Evolutionary conservation across 2,113 vertebrate genomes (phyloP), one percentile per base, ranked within the genome.

Genomic region (Paralichthys olivaceus): DNA sequence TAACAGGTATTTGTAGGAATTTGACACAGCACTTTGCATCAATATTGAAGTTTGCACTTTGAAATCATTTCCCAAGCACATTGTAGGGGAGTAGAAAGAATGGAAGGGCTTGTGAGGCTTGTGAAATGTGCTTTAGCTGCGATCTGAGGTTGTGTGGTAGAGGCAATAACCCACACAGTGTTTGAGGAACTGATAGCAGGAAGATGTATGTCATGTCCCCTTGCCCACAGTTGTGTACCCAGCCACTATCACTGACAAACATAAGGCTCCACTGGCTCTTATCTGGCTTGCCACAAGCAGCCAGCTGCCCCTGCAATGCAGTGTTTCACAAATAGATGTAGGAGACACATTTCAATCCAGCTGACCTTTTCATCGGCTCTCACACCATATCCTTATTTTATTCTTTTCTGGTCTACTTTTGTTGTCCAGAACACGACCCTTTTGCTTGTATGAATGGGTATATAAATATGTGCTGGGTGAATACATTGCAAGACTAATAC

Each of bases 261-360:
- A 90, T 55, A 80, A 62, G 80, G 56, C 77, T 79, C 58, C 65
- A 67, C 77, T 28, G 68, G 79, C 85, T 84, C 87, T 92, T 93
- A 93, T 93, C 92, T 79, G 67, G 65, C 80, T 77, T 71, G 72
- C 84, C 89, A 90, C 82, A 71, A 79, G 87, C 91, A 90, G 83
- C 84, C 81, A 83, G 76, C 87, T 89, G 71, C 87, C 86, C 79
- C 89, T 90, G 93, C 94, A 93, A 90, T 93, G 92, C 91, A 89
- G 90, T 63, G 77, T 92, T 92, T 92, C 83, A 73, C 54, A 65
- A 82, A 70, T 75, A 63, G 59, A 86, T 75, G 80, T 69, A 64
- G 85, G 77, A 61, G 66, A 75, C 59, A 78, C 53, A 61, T 83
- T 89, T 84, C 56, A 90, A 75, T 88, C 77, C 63, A 74, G 28